Conservation (phyloP, 1,140 invertebrate species). For the Bombyx mori region ASM3026992v2 NC_085107.1:16359501-16360000, state of each 20-base stretch:
- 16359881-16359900: slow-evolving; percentile 78
- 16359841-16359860: slow-evolving; percentile 77
- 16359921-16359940: slow-evolving; percentile 81
- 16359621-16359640: slow-evolving; percentile 87
- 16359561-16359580: slow-evolving; percentile 18
- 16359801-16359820: too few relatives aligned
- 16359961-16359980: slow-evolving; percentile 97
- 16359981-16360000: slow-evolving; percentile 91
- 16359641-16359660: slow-evolving; percentile 82
- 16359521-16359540: too few relatives aligned
- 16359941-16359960: slow-evolving; percentile 92
- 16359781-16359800: too few relatives aligned
- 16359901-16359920: slow-evolving; percentile 86
- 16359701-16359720: slow-evolving; percentile 92
- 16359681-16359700: slow-evolving; percentile 95
- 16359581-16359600: slow-evolving; percentile 91
- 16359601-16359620: slow-evolving; percentile 94
- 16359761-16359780: neutral
- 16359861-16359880: slow-evolving; percentile 32
- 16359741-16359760: slow-evolving; percentile 91
- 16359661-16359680: slow-evolving; percentile 79
- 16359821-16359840: slow-evolving; percentile 82
- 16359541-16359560: too few relatives aligned
- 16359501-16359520: too few relatives aligned
- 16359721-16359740: slow-evolving; percentile 92